Base-by-base conservation (phyloP, 2,797 vertebrate species). In the Xerus rutilus region DNA sequence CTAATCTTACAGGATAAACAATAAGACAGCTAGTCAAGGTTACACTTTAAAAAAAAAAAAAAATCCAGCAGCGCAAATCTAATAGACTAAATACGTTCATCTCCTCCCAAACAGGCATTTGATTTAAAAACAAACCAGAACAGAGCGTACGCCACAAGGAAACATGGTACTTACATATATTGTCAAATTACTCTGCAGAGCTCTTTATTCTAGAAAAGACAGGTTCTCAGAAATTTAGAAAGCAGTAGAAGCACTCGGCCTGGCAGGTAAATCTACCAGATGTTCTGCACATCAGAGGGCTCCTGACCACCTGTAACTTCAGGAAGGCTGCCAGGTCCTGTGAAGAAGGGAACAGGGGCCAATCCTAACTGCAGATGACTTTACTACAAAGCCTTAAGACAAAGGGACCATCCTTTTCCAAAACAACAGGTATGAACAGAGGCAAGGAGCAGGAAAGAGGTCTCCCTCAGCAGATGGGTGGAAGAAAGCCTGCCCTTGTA, bases 1-100 rank as follows among this genome's bases (percentile, higher is more conserved):
- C 98, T 98, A 98, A 97, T 98, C 96, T 98, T 98, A 99, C 98
- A 98, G 98, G 98, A 98, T 98, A 98, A 98, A 98, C 98, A 98
- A 98, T 65, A 94, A 98, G 97, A 98, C 98, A 98, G 98, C 98
- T 98, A 98, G 97, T 98, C 95, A 97, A 97, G 98, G 98, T 98
- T 98, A 99, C 98, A 98, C 98, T 98, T 98, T 78, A 85, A 98
- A 97, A 98, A 98, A 98, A 86, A 98, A 98, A 98, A 98, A 86
- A 92, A 97, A 98, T 94, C 97, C 98, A 99, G 98, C 98, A 98
- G 98, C 98, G 97, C 98, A 98, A 98, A 98, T 98, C 98, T 98
- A 98, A 96, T 95, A 98, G 98, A 98, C 98, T 98, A 98, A 97
- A 96, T 97, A 98, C 91, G 98, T 96, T 97, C 96, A 97, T 97